Percentiles rank a stretch among this genome's conserved stretches.
Conservation (phyloP, 2,888 invertebrate species). For the Troides oblongomaculatus region DNA sequence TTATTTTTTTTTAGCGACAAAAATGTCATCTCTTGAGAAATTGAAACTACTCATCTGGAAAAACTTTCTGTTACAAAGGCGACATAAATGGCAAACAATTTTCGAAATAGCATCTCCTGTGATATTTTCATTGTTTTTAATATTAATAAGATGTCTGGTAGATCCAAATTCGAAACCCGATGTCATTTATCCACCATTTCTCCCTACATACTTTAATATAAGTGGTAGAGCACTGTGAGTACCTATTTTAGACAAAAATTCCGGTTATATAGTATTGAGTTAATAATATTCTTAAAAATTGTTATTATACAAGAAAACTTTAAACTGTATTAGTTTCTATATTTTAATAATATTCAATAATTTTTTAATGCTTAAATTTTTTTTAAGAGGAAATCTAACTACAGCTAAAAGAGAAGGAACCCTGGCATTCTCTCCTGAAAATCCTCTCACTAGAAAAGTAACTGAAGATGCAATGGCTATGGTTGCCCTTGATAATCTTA, state of each 20-base stretch:
- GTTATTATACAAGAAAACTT: no score
- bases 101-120: constrained; percentile 87
- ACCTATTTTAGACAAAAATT: constrained; percentile 7
- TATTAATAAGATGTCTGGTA: constrained; percentile 85
- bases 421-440: constrained; percentile 72
- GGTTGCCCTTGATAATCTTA: constrained; percentile 66
- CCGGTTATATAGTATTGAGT: not conserved
- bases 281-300: no score
- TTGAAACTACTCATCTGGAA: constrained; percentile 90
- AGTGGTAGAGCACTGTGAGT: constrained; percentile 66
- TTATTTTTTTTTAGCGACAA: constrained; percentile 33
- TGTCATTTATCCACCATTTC: constrained; percentile 56
- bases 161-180: constrained; percentile 78
- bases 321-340: no score
- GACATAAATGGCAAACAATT: constrained; percentile 85
- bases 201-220: constrained; percentile 69
- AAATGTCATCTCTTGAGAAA: constrained; percentile 76
- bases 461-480: constrained; percentile 63
- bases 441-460: constrained; percentile 59
- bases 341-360: not conserved
- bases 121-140: constrained; percentile 84
- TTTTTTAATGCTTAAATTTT: constrained; percentile 10
- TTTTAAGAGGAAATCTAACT: constrained; percentile 62
- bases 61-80: constrained; percentile 87
- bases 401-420: constrained; percentile 60